These are phyloP conservation scores for Dromiciops gliroides DNA, from an alignment of 2,113 vertebrate species.

Conservation along the genomic window DNA sequence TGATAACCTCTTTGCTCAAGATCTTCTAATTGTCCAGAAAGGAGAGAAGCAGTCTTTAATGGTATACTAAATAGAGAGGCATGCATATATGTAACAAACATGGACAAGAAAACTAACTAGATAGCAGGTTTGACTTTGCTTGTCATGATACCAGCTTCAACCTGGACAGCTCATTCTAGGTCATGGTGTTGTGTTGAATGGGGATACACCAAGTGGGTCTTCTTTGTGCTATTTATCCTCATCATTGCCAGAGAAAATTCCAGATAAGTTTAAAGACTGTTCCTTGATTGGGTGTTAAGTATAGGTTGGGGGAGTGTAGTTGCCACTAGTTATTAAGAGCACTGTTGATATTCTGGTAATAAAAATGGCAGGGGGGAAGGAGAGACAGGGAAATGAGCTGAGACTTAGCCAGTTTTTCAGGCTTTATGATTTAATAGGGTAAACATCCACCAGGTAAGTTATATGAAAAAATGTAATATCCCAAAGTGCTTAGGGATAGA, in stretches of 20 bases:
- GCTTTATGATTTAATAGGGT: neutral
- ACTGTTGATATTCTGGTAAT: neutral
- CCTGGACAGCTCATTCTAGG: neutral
- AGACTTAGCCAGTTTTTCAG: neutral
- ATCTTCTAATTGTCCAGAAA: neutral
- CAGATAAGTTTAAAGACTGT: neutral
- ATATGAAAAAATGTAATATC: neutral
- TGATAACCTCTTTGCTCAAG: neutral
- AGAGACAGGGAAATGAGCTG: neutral
- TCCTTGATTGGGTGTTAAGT: neutral
- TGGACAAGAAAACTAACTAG: no score
- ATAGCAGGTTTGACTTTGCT: no score
- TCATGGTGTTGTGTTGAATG: neutral
- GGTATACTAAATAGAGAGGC: neutral
- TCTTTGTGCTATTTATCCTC: neutral
- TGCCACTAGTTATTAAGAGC: neutral
- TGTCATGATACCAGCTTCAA: no score
- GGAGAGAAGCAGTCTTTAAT: neutral
- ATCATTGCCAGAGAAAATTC: neutral
- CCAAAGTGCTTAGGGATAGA: neutral
- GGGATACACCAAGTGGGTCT: neutral
- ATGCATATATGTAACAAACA: no score
- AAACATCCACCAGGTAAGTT: neutral
- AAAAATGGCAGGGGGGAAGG: neutral
- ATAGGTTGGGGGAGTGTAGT: neutral